phyloP scores from a whole-genome alignment of 2,113 vertebrate species.

The Brienomyrus longianalis region DNA sequence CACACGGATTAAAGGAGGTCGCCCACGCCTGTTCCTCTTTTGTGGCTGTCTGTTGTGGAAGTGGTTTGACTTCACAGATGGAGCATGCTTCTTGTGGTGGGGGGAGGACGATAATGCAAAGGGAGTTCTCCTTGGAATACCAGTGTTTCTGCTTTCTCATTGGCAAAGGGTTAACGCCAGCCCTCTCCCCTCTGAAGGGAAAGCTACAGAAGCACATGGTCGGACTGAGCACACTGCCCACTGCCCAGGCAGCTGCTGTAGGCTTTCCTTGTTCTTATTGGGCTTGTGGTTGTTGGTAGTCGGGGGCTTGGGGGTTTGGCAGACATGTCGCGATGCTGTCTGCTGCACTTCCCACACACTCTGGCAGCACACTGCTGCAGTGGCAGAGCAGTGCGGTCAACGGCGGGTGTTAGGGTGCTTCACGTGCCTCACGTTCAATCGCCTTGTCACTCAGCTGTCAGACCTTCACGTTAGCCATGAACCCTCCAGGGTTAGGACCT shows the following conservation, averaged over 20 bases:
- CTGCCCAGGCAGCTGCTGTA: background rate
- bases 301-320: background rate
- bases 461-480: background rate
- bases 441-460: background rate
- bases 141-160: background rate
- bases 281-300: background rate
- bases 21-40: background rate
- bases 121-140: background rate
- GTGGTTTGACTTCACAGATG: constrained; percentile 15
- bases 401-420: background rate
- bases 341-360: background rate
- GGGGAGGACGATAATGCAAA: background rate
- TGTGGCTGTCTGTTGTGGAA: constrained; percentile 13
- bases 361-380: background rate
- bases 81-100: background rate
- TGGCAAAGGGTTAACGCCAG: background rate
- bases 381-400: background rate
- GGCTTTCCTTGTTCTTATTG: background rate
- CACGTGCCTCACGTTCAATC: background rate
- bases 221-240: background rate
- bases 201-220: background rate
- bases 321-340: background rate
- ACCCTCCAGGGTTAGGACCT: background rate
- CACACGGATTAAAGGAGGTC: constrained; percentile 13
- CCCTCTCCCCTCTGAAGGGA: background rate